Evolutionary conservation across 2,797 vertebrate species (phyloP).

Genomic region (Leptatherina wallacei): DNA sequence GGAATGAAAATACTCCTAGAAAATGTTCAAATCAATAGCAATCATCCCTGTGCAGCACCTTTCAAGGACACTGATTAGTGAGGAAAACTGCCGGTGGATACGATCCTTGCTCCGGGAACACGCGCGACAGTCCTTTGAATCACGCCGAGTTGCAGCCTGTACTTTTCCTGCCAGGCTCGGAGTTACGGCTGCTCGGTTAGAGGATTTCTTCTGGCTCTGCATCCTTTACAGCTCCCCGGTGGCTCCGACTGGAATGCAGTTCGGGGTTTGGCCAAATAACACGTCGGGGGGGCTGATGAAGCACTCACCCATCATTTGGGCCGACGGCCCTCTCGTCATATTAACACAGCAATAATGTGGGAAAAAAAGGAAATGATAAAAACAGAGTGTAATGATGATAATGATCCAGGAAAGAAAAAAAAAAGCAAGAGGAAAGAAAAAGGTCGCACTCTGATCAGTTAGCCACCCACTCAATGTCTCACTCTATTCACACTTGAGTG

Average conservation of each 20-base stretch:
- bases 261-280: constrained; percentile 45
- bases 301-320: constrained; percentile 30
- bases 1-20: constrained; percentile 10
- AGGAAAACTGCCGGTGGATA: constrained; percentile 19
- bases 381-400: constrained; percentile 12
- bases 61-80: constrained; percentile 34
- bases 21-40: constrained; percentile 42
- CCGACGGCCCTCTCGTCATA: constrained; percentile 43
- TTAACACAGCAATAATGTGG: constrained; percentile 16
- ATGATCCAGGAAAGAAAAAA: constrained; percentile 8
- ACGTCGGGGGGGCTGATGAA: constrained; percentile 15
- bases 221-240: constrained; percentile 55
- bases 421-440: constrained; percentile 22
- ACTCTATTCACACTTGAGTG: background rate
- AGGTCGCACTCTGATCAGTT: constrained; percentile 8
- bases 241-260: constrained; percentile 38
- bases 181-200: constrained; percentile 42
- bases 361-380: constrained; percentile 9
- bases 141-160: constrained; percentile 20
- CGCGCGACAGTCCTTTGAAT: constrained; percentile 46
- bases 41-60: constrained; percentile 18
- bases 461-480: background rate
- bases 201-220: constrained; percentile 37
- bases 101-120: constrained; percentile 36
- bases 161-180: constrained; percentile 48